A percentile compares a stretch with the other conserved stretches of the same genome.
Conservation (phyloP, 2,797 vertebrate species). For the Melanotaenia pygmaea region DNA sequence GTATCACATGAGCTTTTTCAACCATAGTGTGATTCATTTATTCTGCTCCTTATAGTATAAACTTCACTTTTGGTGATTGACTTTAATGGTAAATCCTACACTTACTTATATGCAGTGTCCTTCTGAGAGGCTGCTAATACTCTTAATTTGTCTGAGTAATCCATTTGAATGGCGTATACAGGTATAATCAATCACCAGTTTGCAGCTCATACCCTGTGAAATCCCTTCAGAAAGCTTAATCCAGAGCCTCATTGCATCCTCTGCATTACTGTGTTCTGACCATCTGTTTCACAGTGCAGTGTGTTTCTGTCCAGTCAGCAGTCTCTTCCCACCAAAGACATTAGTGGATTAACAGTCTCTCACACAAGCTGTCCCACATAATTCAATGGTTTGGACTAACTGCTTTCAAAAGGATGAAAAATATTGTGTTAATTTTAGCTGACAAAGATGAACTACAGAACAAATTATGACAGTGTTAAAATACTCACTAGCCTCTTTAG, state of each 20-base stretch:
- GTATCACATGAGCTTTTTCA: constrained; percentile 57
- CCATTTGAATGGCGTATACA: constrained; percentile 4
- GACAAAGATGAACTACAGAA: neutral
- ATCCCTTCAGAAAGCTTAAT: constrained; percentile 50
- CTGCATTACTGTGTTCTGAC: constrained; percentile 52
- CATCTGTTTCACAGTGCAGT: constrained; percentile 63
- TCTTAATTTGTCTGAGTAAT: constrained; percentile 5
- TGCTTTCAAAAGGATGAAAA: constrained; percentile 39
- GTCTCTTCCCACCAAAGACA: constrained; percentile 59
- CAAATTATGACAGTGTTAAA: neutral
- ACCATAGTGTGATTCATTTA: constrained; percentile 10
- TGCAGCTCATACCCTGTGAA: constrained; percentile 22
- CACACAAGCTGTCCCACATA: constrained; percentile 65
- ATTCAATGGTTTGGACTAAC: constrained; percentile 68
- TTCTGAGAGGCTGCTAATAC: neutral
- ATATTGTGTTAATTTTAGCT: constrained; percentile 22
- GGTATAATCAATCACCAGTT: constrained; percentile 37
- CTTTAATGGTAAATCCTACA: neutral
- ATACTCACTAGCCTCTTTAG: neutral
- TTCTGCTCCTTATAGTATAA: neutral
- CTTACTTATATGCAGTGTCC: neutral
- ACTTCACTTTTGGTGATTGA: constrained; percentile 16
- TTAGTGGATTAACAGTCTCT: constrained; percentile 72
- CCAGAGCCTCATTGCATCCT: constrained; percentile 45
- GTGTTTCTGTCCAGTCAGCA: constrained; percentile 72